phyloP scores from a whole-genome alignment of 2,888 invertebrate genomes.

The Agonopterix heracliana region DNA sequence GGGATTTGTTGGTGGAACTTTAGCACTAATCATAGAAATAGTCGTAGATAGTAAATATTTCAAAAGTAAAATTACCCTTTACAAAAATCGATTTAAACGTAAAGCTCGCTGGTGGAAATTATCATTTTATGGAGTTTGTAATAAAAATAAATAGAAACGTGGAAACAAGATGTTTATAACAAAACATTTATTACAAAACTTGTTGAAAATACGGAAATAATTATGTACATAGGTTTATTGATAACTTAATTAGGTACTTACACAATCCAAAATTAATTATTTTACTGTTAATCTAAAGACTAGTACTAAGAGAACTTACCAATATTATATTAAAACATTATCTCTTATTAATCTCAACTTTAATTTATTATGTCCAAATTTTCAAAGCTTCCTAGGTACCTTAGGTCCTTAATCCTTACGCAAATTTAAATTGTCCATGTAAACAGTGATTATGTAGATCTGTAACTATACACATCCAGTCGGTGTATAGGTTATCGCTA shows the following conservation, averaged over 20 bases:
- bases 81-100: constrained; percentile 4
- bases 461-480: too few relatives aligned
- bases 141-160: too few relatives aligned
- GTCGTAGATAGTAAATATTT: constrained; percentile 22
- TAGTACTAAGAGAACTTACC: constrained; percentile 27
- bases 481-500: too few relatives aligned
- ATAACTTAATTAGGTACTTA: too few relatives aligned
- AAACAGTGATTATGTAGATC: too few relatives aligned
- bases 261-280: background rate
- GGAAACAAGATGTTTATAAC: too few relatives aligned
- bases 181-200: constrained; percentile 21
- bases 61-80: constrained; percentile 3
- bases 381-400: too few relatives aligned
- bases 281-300: constrained; percentile 28
- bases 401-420: too few relatives aligned
- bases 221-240: constrained; percentile 5
- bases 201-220: constrained; percentile 5
- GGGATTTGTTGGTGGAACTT: constrained; percentile 55
- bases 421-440: too few relatives aligned
- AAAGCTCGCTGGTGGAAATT: too few relatives aligned
- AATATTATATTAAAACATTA: constrained; percentile 1
- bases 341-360: constrained; percentile 21
- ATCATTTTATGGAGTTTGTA: too few relatives aligned
- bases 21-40: constrained; percentile 43
- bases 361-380: background rate